phyloP scores from a whole-genome alignment of 2,113 vertebrate genomes.

The Pterophyllum scalare region DNA sequence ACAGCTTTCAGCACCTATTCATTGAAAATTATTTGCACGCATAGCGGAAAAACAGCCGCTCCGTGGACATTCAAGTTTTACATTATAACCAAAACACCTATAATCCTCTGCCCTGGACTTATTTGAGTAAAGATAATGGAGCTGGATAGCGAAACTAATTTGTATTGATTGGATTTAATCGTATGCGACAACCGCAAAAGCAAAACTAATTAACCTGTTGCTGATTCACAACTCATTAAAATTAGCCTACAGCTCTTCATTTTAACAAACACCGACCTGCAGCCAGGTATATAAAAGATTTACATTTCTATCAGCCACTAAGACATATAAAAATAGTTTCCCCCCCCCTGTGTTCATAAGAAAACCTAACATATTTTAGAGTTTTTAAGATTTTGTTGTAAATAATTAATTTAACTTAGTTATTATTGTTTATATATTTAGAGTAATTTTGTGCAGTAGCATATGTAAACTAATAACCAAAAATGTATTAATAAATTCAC shows the following conservation, averaged over 20 bases:
- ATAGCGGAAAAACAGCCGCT: not conserved
- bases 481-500: not conserved
- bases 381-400: not conserved
- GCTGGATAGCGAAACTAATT: not conserved
- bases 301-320: not conserved
- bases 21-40: not conserved
- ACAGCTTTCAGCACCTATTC: constrained; percentile 2
- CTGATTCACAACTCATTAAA: constrained; percentile 22
- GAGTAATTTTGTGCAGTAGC: not conserved
- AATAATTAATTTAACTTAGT: not conserved
- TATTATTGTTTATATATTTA: not conserved
- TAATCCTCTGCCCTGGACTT: not conserved
- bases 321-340: not conserved
- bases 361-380: not conserved
- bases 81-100: not conserved
- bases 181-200: not conserved
- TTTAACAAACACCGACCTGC: not conserved
- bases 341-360: not conserved
- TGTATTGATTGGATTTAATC: not conserved
- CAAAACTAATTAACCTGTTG: constrained; percentile 65
- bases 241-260: not conserved
- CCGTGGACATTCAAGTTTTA: constrained; percentile 3
- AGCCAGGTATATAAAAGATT: not conserved
- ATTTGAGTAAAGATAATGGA: not conserved
- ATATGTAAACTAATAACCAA: not conserved